Percentiles rank a stretch among this genome's conserved stretches.
Evolutionary conservation across 1,140 invertebrate genomes (phyloP).

Genomic region (Aphelenchoides fujianensis): DNA sequence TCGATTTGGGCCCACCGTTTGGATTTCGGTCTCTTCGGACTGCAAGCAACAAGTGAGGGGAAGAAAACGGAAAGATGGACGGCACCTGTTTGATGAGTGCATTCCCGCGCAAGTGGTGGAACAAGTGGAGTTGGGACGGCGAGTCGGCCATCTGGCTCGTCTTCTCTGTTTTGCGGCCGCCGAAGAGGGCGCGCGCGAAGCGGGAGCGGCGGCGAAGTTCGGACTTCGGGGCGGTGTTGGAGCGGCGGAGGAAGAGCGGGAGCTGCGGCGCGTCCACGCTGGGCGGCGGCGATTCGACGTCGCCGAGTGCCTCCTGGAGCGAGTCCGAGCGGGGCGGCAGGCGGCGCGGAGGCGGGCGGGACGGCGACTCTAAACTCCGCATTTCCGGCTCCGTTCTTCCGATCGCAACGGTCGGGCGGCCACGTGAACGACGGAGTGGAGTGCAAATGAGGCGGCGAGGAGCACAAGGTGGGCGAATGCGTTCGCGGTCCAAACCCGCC

Average conservation of each 20-base stretch:
- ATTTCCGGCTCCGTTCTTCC: too few relatives aligned
- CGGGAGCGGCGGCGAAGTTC: neutral
- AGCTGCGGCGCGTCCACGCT: neutral
- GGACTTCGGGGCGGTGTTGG: neutral
- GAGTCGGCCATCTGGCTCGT: conserved; percentile 9
- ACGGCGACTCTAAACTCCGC: neutral
- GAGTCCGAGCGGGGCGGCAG: neutral
- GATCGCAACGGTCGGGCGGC: too few relatives aligned
- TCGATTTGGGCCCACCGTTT: conserved; percentile 54
- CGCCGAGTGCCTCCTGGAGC: neutral
- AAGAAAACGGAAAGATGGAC: neutral
- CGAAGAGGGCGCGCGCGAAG: neutral
- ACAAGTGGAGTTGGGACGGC: conserved; percentile 9
- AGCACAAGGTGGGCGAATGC: too few relatives aligned
- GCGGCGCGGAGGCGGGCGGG: neutral
- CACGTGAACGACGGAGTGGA: too few relatives aligned
- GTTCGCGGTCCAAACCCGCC: too few relatives aligned
- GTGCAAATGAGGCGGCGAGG: too few relatives aligned
- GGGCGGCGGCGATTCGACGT: neutral
- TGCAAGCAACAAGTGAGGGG: conserved; percentile 19
- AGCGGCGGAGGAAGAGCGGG: neutral
- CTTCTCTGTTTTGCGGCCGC: neutral
- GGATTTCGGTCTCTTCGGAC: conserved; percentile 46
- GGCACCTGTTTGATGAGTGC: conserved; percentile 52
- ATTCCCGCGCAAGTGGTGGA: conserved; percentile 42